Evolutionary conservation across 1,140 invertebrate species (phyloP).

Genomic region (Hirudo medicinalis): DNA sequence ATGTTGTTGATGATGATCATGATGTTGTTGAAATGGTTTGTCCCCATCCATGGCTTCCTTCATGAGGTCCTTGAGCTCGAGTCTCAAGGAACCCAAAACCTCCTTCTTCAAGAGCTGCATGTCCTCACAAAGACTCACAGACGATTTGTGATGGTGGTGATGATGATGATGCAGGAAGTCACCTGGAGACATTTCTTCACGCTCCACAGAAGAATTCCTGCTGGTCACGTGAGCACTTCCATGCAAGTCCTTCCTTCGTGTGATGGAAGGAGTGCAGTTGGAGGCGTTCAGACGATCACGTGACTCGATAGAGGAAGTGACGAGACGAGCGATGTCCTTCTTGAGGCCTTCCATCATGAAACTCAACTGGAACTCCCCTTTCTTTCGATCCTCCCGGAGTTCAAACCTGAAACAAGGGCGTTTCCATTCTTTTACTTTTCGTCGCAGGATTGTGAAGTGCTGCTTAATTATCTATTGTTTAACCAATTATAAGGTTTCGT

Average conservation of each 20-base stretch:
- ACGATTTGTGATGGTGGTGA: not conserved
- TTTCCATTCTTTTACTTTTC: too few species aligned
- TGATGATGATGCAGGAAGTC: not conserved
- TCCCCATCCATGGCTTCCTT: too few species aligned
- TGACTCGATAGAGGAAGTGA: slow-evolving; percentile 18
- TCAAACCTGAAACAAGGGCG: slow-evolving; percentile 40
- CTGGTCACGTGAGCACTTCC: slow-evolving; percentile 4
- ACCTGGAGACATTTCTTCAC: too few species aligned
- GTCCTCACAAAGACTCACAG: too few species aligned
- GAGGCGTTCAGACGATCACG: slow-evolving; percentile 17
- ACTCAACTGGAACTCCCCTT: slow-evolving; percentile 41
- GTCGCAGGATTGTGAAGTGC: too few species aligned
- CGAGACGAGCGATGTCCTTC: slow-evolving; percentile 40
- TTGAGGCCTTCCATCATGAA: slow-evolving; percentile 45
- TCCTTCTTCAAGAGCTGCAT: too few species aligned
- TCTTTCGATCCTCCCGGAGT: slow-evolving; percentile 46
- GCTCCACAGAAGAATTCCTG: not conserved
- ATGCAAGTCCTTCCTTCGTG: slow-evolving; percentile 12
- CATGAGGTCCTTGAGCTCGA: too few species aligned
- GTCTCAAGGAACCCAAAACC: too few species aligned
- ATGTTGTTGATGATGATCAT: slow-evolving; percentile 7
- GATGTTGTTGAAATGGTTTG: not conserved
- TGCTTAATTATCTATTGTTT: too few species aligned
- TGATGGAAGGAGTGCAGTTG: not conserved
- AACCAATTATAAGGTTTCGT: too few species aligned